Percentiles rank a stretch among this genome's conserved stretches.
Conservation (phyloP, 2,888 invertebrate species). For the Lutraria lutraria region DNA sequence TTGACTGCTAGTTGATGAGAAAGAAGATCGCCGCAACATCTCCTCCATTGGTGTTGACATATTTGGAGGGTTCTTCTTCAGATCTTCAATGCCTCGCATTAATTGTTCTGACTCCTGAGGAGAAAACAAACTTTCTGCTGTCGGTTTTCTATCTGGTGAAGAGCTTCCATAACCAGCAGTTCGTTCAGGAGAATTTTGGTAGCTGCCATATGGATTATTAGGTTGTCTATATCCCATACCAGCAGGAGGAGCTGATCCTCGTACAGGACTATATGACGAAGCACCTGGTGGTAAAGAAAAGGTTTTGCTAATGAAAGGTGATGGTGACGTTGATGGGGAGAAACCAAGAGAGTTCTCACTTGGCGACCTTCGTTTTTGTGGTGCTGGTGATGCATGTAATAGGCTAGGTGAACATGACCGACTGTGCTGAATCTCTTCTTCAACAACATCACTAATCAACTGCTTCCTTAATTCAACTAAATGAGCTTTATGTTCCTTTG, state of each 20-base stretch:
- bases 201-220: constrained; percentile 25
- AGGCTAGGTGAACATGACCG: constrained; percentile 70
- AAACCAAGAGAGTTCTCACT: constrained; percentile 52
- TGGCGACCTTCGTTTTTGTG: constrained; percentile 34
- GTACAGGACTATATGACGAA: constrained; percentile 32
- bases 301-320: constrained; percentile 34
- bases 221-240: constrained; percentile 14
- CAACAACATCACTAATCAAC: constrained; percentile 77
- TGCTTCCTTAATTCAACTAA: constrained; percentile 78
- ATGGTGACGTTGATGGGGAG: constrained; percentile 54
- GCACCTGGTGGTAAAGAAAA: constrained; percentile 55
- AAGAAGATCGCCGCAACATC: constrained; percentile 67
- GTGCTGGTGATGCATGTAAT: constrained; percentile 17
- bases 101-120: constrained; percentile 74
- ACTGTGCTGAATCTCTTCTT: constrained; percentile 68
- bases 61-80: constrained; percentile 62
- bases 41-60: constrained; percentile 73
- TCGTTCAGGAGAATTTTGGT: constrained; percentile 48
- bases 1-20: constrained; percentile 59
- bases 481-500: constrained; percentile 81
- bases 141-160: constrained; percentile 51
- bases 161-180: not conserved
- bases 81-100: constrained; percentile 74
- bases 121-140: constrained; percentile 59
- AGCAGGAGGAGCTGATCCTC: constrained; percentile 46